Conservation (phyloP, 2,888 invertebrate genomes). For the Alviniconcha strummeri region DNA sequence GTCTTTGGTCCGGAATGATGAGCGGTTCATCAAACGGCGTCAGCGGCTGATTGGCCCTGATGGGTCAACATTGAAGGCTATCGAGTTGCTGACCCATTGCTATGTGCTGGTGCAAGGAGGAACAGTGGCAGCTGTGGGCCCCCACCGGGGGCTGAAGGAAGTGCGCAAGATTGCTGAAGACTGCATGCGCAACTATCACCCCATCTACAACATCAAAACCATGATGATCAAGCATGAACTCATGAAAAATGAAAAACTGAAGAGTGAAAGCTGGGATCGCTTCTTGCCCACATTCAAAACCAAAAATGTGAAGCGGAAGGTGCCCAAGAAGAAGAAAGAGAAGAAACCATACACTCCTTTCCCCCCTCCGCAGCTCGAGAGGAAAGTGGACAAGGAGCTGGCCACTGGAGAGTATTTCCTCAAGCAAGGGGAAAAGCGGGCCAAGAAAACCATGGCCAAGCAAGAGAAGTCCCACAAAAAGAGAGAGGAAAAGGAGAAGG, state of each 20-base stretch:
- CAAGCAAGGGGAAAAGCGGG: conserved; percentile 78
- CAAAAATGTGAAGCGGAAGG: conserved; percentile 91
- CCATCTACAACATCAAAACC: conserved; percentile 97
- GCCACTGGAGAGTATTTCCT: conserved; percentile 98
- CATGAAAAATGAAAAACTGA: conserved; percentile 92
- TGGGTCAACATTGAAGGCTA: conserved; percentile 95
- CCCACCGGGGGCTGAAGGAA: conserved; percentile 86
- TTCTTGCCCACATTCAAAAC: conserved; percentile 95
- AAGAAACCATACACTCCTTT: conserved; percentile 98
- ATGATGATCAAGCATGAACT: conserved; percentile 98
- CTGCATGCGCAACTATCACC: conserved; percentile 99
- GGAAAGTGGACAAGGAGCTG: conserved; percentile 91
- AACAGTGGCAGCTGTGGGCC: conserved; percentile 97
- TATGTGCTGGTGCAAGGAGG: conserved; percentile 98
- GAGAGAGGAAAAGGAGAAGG: conserved; percentile 27
- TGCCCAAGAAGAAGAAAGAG: conserved; percentile 89
- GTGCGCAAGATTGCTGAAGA: conserved; percentile 91
- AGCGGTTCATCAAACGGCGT: conserved; percentile 94
- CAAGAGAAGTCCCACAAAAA: conserved; percentile 73
- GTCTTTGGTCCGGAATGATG: conserved; percentile 87
- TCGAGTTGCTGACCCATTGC: conserved; percentile 96
- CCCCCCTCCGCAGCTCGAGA: conserved; percentile 93
- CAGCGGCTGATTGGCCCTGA: conserved; percentile 97
- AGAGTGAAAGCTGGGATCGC: conserved; percentile 96
- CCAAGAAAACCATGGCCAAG: conserved; percentile 85